Evolutionary conservation across 2,888 invertebrate species (phyloP), one percentile per base, ranked within the genome.

Genomic region (Colletes collaris): DNA sequence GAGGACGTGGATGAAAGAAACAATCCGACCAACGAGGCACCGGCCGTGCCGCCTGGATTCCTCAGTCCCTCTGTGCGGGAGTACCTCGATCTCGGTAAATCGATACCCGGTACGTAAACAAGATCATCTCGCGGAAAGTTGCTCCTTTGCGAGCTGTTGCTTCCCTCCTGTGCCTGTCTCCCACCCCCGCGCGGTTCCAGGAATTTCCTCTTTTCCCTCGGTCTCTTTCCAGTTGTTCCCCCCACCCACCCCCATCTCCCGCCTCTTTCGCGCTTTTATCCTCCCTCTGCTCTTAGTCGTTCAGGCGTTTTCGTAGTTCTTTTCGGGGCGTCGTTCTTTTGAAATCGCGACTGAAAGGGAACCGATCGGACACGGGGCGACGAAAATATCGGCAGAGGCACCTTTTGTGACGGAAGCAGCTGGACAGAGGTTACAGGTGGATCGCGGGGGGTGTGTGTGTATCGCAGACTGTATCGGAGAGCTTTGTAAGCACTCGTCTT

Each of bases 81-180:
- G 92, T 97, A 97, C 93, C 94, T 97, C 85, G 97, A 97, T 93
- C 95, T 97, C 86, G 97, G 97, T 89, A 97, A 97, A 95, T 97
- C 97, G 83, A 97, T 97, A 94, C 97, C 97, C 89, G 97, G 97
- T 97, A 94, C 94, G 94, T 91, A 89, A 87, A 92, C 89, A 90
- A 86, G 84, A 87, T 89, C 87, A 87, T 88, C 84, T 77, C 75
- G 53, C 11, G 71, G 55, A 73, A 81, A 80, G 63, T 81, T 74
- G 27, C 69, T 50, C 62, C 72, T 74, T 82, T 81, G 78, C 68
- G 50, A 52, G 49, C 67, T 44, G 65, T 60, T 64, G 59, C 44
- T 55, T 46, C 60, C 13, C 49, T 37, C 10, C 62, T 6, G 4
- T 37, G 10, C 13, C n/a, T 35, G 56, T 16, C 13, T 53, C 35